These are phyloP conservation scores for Pheucticus melanocephalus DNA, from an alignment of 2,113 vertebrate genomes.

Conservation along the genomic window DNA sequence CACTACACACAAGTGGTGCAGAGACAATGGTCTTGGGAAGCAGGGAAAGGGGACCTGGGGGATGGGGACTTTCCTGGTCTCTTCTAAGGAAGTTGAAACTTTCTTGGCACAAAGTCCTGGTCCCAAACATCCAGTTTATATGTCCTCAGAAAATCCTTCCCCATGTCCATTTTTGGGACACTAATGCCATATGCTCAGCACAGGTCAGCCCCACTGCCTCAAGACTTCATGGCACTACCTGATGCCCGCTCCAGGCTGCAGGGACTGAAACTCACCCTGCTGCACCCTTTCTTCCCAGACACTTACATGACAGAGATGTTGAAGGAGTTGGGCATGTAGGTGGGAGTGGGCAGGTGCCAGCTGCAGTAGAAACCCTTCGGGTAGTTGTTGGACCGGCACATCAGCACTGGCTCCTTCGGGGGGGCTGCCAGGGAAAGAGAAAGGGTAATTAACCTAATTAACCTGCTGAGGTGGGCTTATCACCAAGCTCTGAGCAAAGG, in stretches of 20 bases:
- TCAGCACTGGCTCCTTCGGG: conserved; percentile 83
- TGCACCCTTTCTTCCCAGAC: not conserved
- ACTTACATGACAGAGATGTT: conserved; percentile 95
- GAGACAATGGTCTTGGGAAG: not conserved
- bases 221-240: not conserved
- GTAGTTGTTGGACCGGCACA: conserved; percentile 94
- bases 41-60: not conserved
- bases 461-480: not conserved
- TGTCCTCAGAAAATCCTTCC: not conserved
- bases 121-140: not conserved
- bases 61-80: not conserved
- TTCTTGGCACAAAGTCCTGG: not conserved
- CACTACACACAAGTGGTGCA: not conserved
- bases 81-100: not conserved
- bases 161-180: not conserved
- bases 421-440: conserved; percentile 71
- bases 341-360: conserved; percentile 88
- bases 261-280: not conserved
- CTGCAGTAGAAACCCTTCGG: conserved; percentile 98
- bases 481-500: not conserved
- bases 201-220: not conserved
- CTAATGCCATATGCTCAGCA: not conserved
- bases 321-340: conserved; percentile 89
- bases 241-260: not conserved
- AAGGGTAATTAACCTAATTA: not conserved